phyloP scores from a whole-genome alignment of 1,140 invertebrate genomes.

The Apolygus lucorum region DNA sequence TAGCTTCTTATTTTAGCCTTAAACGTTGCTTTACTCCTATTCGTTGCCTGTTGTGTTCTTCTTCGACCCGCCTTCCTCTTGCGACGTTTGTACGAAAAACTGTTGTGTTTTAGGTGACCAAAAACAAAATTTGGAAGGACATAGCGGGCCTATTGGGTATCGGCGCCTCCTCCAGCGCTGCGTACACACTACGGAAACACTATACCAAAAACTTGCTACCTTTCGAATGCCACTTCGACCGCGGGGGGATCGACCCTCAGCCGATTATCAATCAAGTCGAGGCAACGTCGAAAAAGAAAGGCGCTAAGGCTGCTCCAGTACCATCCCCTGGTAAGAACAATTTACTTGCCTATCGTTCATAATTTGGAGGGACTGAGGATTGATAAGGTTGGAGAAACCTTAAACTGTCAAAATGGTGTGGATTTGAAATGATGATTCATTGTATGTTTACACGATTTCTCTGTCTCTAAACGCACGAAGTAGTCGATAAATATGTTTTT shows the following conservation, averaged over 20 bases:
- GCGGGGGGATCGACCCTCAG: constrained; percentile 88
- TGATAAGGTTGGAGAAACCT: too few relatives aligned
- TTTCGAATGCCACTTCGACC: constrained; percentile 93
- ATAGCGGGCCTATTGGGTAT: constrained; percentile 87
- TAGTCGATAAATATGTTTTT: too few relatives aligned
- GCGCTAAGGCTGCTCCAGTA: constrained; percentile 64
- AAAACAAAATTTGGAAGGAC: constrained; percentile 98
- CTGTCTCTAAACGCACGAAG: too few relatives aligned
- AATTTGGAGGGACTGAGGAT: background rate
- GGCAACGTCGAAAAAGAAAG: constrained; percentile 79
- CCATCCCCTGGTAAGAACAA: constrained; percentile 62
- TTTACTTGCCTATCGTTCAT: background rate
- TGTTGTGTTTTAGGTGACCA: constrained; percentile 67
- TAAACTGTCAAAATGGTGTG: too few relatives aligned
- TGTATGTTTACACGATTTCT: too few relatives aligned
- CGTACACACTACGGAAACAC: constrained; percentile 92
- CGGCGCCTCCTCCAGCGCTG: constrained; percentile 90
- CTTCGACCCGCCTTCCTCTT: background rate
- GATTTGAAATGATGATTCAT: too few relatives aligned
- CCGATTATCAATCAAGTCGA: constrained; percentile 92
- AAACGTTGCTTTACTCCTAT: constrained; percentile 17
- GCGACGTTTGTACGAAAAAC: background rate
- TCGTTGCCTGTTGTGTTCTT: background rate
- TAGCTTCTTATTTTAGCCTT: background rate
- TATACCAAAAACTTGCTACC: constrained; percentile 94